These are phyloP conservation scores for Sycon ciliatum DNA, from an alignment of 37 sponge, comb jelly and placozoan genomes.

Conservation along the genomic window DNA sequence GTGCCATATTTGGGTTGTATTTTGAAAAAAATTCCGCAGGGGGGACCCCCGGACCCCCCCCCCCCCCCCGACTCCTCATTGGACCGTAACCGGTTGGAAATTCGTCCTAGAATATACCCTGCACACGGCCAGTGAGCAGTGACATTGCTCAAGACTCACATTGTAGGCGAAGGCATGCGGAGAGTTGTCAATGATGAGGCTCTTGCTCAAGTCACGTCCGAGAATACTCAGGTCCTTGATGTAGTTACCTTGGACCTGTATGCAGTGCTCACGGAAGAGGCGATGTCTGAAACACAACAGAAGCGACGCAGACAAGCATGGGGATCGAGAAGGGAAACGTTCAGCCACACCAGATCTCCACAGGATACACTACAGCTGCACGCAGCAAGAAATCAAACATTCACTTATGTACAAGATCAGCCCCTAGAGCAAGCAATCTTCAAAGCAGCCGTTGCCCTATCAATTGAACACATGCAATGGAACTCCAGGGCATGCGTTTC, in stretches of 20 bases:
- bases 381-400: no score
- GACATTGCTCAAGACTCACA: constrained; percentile 34
- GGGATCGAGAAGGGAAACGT: not conserved
- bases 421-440: no score
- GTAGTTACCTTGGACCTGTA: constrained; percentile 73
- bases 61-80: not conserved
- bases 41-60: not conserved
- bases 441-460: no score
- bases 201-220: constrained; percentile 83
- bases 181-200: constrained; percentile 90
- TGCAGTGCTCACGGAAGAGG: constrained; percentile 89
- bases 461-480: no score
- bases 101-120: no score
- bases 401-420: no score
- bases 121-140: not conserved
- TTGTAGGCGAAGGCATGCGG: constrained; percentile 96
- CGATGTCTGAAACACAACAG: constrained; percentile 40
- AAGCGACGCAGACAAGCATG: no score
- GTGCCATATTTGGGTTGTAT: not conserved
- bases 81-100: no score
- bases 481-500: no score
- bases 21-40: not conserved
- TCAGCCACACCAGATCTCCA: not conserved
- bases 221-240: constrained; percentile 87
- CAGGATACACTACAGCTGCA: not conserved